Conservation (phyloP, 2,797 vertebrate genomes). For the Pyrocephalus nanus region DNA sequence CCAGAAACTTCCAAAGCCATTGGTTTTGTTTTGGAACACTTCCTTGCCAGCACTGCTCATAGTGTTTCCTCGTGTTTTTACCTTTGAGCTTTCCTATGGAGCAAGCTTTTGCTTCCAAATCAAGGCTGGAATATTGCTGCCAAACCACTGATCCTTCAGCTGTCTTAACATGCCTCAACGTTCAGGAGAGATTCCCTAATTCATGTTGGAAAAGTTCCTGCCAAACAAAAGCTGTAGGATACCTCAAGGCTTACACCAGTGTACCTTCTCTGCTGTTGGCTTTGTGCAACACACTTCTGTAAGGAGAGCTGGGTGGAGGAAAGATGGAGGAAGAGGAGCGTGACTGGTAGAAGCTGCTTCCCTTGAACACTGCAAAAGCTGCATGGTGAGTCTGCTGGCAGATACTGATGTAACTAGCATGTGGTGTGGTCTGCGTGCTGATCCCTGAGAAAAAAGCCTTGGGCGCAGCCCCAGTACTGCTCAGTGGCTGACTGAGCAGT, state of each 20-base stretch:
- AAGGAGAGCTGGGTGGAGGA: not conserved
- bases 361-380: not conserved
- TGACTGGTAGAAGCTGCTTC: not conserved
- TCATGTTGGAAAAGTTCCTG: not conserved
- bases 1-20: not conserved
- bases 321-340: not conserved
- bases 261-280: not conserved
- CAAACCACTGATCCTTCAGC: not conserved
- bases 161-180: not conserved
- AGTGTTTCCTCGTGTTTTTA: not conserved
- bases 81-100: not conserved
- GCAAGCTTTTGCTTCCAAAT: not conserved
- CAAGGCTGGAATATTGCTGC: not conserved
- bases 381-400: not conserved
- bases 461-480: not conserved
- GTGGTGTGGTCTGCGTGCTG: fast-evolving
- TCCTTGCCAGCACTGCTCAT: not conserved
- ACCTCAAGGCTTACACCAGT: not conserved
- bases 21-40: not conserved
- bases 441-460: not conserved
- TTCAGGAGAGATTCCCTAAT: slow-evolving; percentile 26
- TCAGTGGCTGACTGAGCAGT: not conserved
- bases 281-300: not conserved
- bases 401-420: not conserved
- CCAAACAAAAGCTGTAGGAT: not conserved